Conservation (phyloP, 2,797 vertebrate species). For the Graptemys geographica region DNA sequence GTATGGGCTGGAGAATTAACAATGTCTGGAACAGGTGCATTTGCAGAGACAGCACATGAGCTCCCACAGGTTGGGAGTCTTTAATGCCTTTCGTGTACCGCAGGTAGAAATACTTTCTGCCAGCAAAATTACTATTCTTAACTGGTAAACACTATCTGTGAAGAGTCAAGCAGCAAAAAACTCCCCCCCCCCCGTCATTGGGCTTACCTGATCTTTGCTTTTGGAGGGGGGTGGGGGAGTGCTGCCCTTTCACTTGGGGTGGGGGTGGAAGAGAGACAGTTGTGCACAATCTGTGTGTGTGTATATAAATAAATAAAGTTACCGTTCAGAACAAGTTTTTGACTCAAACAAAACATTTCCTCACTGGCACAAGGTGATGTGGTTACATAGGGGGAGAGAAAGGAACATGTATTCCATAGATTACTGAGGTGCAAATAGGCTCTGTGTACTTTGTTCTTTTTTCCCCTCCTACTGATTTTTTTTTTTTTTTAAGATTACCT, state of each 20-base stretch:
- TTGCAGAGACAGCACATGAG: neutral
- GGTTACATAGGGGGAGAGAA: neutral
- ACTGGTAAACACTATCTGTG: neutral
- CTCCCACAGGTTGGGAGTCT: neutral
- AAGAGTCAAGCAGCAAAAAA: neutral
- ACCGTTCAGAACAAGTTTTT: neutral
- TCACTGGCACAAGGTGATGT: neutral
- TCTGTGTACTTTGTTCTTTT: conserved; percentile 25
- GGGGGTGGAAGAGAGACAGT: neutral
- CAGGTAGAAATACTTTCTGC: neutral
- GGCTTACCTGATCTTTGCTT: neutral
- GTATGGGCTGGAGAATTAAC: neutral
- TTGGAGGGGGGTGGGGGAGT: neutral
- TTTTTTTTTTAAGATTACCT: neutral
- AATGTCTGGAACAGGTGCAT: neutral
- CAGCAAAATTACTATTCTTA: neutral
- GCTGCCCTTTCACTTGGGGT: neutral
- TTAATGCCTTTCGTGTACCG: neutral
- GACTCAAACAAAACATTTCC: neutral
- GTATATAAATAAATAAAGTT: too few relatives aligned
- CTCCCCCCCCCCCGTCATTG: neutral
- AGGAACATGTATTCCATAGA: neutral
- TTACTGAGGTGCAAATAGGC: neutral
- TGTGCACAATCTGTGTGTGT: neutral
- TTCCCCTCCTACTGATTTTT: neutral